Base-by-base conservation (phyloP, 2,797 vertebrate genomes). In the Monodelphis domestica region DNA sequence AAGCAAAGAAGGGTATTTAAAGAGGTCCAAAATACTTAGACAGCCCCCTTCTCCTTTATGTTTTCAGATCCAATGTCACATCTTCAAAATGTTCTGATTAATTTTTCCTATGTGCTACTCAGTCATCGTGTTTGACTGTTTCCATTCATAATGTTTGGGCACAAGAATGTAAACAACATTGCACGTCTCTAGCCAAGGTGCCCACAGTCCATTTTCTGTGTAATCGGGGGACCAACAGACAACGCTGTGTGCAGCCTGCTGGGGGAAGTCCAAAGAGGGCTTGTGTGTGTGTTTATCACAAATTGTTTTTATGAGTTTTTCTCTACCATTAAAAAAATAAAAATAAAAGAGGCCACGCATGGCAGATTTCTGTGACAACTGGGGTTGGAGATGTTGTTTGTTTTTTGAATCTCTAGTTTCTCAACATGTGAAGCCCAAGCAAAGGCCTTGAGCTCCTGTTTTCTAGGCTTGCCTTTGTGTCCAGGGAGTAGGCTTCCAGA, bases 21-120 rank as follows among this genome's bases (percentile, higher is more conserved):
- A 95, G 90, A 96, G 90, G 90, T 97, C 54, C 84, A 94, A 96
- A 95, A 4, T 91, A 94, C 89, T 92, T 97, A 0, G 15, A 94
- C 87, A 97, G 94, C 95, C 94, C 17, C 12, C 88, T 95, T 96
- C 92, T 91, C 95, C 96, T 97, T 96, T 97, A 93, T 91, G 94
- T 90, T 94, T 97, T 97, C 94, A 97, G 95, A 95, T 91, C 93
- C 93, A 95, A 95, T 53, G 95, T 95, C 94, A 93, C 95, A 96
- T 97, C 94, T 96, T 97, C 96, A 97, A 94, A 96, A 93, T 97
- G 96, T 97, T 95, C 97, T 96, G 96, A 97, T 97, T 97, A 97
- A 97, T 97, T 97, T 84, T 97, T 97, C 95, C 92, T 92, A 96
- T 53, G 53, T 95, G 96, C 89, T 52, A 96, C 89, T 97, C 91